Evolutionary conservation across 2,888 invertebrate genomes (phyloP), one percentile per base, ranked within the genome.

Genomic region (Linyphia triangularis): DNA sequence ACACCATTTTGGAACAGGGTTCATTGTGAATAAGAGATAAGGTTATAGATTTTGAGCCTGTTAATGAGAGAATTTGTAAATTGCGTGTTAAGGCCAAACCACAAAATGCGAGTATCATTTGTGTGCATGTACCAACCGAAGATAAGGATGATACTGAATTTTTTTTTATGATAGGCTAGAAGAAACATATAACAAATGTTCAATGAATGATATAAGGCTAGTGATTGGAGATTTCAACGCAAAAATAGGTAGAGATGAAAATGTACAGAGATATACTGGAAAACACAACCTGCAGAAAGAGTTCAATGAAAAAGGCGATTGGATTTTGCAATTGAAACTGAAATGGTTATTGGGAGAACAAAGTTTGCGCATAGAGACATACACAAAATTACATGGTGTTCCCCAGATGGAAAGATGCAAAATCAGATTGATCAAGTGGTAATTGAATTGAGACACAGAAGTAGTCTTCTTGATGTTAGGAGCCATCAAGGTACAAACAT

Each of bases 21-120:
- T 77, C 19, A 33, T 33, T 19, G 77, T 61, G n/a, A 77, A 37
- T 61, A 77, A n/a, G 6, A 10, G 33, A 59, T 3, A 77, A 37
- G 22, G 33, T 61, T 30, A 61, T 77, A 13, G 24, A 77, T 59
- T 77, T 77, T 77, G 24, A 61, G 37, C 37, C 77, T 77, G n/a
- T n/a, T n/a, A n/a, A n/a, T n/a, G n/a, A n/a, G n/a, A n/a, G n/a
- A n/a, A n/a, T n/a, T n/a, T n/a, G 59, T 19, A 61, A 33, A 77
- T 33, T 30, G n/a, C 2, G 37, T 37, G 24, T 77, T 13, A 61
- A 61, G 19, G 24, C 22, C 33, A 77, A 61, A 33, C 22, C 13
- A 19, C 37, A 37, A 19, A 77, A 77, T 28, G 7, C 61, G 61
- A 61, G 37, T 24, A 63, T 61, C 24, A 77, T 77, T 10, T 37